phyloP scores from a whole-genome alignment of 2,797 vertebrate species.

The Adelosebastes latens region DNA sequence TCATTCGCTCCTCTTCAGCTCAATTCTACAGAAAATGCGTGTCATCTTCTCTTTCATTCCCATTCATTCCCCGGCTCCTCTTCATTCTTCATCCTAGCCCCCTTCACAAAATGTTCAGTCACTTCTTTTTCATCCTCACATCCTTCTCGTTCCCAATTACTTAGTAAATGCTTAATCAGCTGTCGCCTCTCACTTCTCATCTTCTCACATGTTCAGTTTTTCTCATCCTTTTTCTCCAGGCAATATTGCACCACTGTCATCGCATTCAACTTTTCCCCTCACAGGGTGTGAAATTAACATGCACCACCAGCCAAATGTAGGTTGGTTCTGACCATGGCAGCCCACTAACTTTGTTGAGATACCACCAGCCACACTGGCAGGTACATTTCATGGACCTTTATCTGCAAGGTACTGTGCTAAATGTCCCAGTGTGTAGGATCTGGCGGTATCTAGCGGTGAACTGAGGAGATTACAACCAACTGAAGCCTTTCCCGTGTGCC shows the following conservation, averaged over 20 bases:
- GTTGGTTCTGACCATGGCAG: background rate
- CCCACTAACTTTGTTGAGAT: background rate
- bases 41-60: slow-evolving; percentile 51
- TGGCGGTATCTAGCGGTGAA: too few species aligned
- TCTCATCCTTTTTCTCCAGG: slow-evolving; percentile 6
- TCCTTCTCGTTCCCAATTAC: slow-evolving; percentile 53
- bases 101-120: slow-evolving; percentile 57
- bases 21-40: slow-evolving; percentile 41
- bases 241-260: slow-evolving; percentile 24
- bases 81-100: slow-evolving; percentile 45
- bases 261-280: slow-evolving; percentile 15
- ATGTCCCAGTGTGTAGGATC: too few species aligned
- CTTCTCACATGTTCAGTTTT: slow-evolving; percentile 24
- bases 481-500: too few species aligned
- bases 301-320: slow-evolving; percentile 3
- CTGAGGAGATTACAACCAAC: too few species aligned
- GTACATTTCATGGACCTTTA: background rate
- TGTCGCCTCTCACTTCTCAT: slow-evolving; percentile 41
- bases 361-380: background rate
- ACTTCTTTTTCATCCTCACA: slow-evolving; percentile 49
- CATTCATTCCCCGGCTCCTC: slow-evolving; percentile 46
- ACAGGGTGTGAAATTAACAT: slow-evolving; percentile 20
- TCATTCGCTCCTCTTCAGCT: slow-evolving; percentile 47
- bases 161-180: slow-evolving; percentile 61
- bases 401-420: background rate